phyloP scores from a whole-genome alignment of 2,113 vertebrate species.

The Colaptes auratus region DNA sequence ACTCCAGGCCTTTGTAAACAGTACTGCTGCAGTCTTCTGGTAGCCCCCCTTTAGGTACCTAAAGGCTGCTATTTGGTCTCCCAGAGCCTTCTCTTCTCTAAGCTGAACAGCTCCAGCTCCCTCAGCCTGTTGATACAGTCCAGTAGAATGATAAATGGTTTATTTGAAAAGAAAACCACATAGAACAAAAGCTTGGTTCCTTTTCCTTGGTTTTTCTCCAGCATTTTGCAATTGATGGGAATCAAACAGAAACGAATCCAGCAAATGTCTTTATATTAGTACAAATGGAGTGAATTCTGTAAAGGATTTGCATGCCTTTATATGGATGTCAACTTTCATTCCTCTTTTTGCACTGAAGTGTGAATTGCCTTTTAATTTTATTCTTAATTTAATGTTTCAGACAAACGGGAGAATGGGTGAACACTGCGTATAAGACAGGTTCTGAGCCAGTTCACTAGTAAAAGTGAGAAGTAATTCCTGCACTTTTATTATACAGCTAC shows the following conservation, averaged over 20 bases:
- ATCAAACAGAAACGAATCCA: background rate
- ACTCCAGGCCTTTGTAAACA: no score
- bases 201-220: background rate
- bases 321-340: background rate
- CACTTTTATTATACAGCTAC: background rate
- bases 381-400: background rate
- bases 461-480: background rate
- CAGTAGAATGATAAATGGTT: background rate
- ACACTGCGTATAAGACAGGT: background rate
- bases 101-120: no score
- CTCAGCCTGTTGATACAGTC: background rate
- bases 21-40: no score
- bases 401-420: background rate
- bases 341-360: slow-evolving; percentile 2
- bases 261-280: slow-evolving; percentile 14
- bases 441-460: background rate
- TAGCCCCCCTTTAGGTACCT: no score
- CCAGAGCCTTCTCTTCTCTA: no score
- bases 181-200: background rate
- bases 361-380: background rate
- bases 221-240: background rate
- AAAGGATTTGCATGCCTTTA: background rate
- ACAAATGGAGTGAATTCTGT: slow-evolving; percentile 18
- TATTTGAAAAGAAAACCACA: background rate
- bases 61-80: no score